Evolutionary conservation across 2,797 vertebrate species (phyloP).

Genomic region (Sebastolobus alascanus): DNA sequence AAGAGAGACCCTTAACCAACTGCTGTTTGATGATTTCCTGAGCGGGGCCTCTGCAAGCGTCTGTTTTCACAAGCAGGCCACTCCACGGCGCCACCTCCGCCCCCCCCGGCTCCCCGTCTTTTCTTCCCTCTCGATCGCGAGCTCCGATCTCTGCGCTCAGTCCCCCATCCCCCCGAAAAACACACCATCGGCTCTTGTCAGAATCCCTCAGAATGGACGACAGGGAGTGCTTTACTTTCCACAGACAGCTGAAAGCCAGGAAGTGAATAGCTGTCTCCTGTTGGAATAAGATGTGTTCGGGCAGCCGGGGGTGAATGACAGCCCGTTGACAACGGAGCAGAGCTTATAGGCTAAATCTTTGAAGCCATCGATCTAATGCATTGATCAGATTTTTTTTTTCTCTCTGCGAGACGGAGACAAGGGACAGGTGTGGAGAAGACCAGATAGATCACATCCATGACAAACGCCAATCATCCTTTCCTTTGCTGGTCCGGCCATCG

Average conservation of each 20-base stretch:
- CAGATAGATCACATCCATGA: conserved; percentile 73
- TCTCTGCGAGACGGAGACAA: conserved; percentile 44
- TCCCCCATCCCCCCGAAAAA: conserved; percentile 7
- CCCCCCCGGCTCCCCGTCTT: conserved; percentile 17
- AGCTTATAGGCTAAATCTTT: conserved; percentile 74
- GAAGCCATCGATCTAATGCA: conserved; percentile 72
- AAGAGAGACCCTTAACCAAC: conserved; percentile 83
- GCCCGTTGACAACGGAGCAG: conserved; percentile 59
- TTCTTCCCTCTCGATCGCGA: conserved; percentile 18
- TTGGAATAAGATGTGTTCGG: conserved; percentile 66
- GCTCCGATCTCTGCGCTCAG: conserved; percentile 8
- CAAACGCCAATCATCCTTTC: conserved; percentile 74
- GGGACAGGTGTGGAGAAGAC: conserved; percentile 66
- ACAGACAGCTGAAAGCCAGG: conserved; percentile 55
- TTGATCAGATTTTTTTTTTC: conserved; percentile 70
- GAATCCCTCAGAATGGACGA: conserved; percentile 59
- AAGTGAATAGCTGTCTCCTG: conserved; percentile 66
- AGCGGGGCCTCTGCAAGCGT: conserved; percentile 50
- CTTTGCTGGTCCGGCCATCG: conserved; percentile 47
- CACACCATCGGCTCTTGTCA: conserved; percentile 58
- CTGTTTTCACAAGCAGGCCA: conserved; percentile 65
- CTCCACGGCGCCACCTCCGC: conserved; percentile 53
- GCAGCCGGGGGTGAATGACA: conserved; percentile 76
- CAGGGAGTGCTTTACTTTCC: conserved; percentile 50
- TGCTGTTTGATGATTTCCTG: conserved; percentile 83